Base-by-base conservation (phyloP, 2,888 invertebrate species). In the Apomyelois bistriatella region DNA sequence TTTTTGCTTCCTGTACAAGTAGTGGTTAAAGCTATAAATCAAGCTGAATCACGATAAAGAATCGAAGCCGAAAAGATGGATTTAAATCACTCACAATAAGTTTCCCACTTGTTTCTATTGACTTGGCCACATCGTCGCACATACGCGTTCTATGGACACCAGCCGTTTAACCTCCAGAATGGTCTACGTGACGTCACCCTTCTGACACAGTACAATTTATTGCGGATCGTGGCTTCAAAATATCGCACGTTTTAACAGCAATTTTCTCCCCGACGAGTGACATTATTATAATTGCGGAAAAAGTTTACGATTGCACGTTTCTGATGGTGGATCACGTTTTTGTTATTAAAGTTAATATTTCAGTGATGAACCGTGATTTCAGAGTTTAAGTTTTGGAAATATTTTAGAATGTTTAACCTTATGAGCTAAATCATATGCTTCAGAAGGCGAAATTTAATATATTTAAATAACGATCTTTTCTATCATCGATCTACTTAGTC, bases 121-220 rank as follows among this genome's bases (percentile, higher is more conserved):
- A 32, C 9, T 9, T 46, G 46, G 32, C 3, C 35, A 46, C 46
- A 46, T 9, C 1, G 16, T 28, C 28, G 8, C 42, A 43, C 16
- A 22, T 22, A 13, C 32, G 15, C 15, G 32, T 15, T 9, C 5
- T 54, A 57, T 54, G 55, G 55, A 57, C 54, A 57, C 56, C 59
- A 57, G 57, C 63, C 53, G 63, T 65, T 70, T 66, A 72, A 71
- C 72, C 71, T 70, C 66, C 62, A 58, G 68, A 72, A 72, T 68
- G 68, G 65, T 64, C 65, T 74, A 79, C 80, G 80, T 80, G 80
- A 73, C 75, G 61, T 56, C 59, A 65, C 66, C 62, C 70, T 72
- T 70, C 71, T 76, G 80, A 76, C 78, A 69, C 65, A 62, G 54
- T 62, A 64, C 70, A 76, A 81, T 81, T 81, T 81, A 81, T 82